Conservation (phyloP, 2,113 vertebrate species). For the Eudorcas thomsonii region DNA sequence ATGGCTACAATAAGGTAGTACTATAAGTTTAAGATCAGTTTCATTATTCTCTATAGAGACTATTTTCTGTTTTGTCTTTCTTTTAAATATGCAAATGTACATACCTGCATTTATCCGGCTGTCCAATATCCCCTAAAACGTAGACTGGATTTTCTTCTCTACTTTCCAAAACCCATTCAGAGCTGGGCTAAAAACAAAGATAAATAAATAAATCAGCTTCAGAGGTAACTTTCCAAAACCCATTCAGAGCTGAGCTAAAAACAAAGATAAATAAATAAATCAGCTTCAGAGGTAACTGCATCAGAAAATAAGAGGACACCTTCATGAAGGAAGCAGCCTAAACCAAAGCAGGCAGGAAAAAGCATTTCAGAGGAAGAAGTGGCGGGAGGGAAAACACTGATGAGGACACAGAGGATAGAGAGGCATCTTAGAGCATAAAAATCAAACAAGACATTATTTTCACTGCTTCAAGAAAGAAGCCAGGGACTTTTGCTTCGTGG, state of each 20-base stretch:
- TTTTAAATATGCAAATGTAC: constrained; percentile 5
- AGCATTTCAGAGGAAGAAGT: not conserved
- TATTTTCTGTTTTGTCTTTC: not conserved
- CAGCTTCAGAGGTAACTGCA: not conserved
- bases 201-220: not conserved
- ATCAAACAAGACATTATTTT: not conserved
- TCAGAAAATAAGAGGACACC: constrained; percentile 13
- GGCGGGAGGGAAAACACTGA: accelerated
- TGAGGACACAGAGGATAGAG: not conserved
- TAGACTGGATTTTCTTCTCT: constrained; percentile 65
- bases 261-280: not conserved
- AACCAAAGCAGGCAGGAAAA: constrained; percentile 1
- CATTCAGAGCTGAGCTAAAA: constrained; percentile 44
- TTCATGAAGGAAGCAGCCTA: constrained; percentile 10
- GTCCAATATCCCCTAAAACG: constrained; percentile 49
- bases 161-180: constrained; percentile 38
- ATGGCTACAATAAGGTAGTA: not conserved
- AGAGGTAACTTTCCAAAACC: constrained; percentile 31
- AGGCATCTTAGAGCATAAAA: not conserved
- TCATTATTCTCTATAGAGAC: not conserved
- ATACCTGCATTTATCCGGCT: constrained; percentile 86
- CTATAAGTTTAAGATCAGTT: not conserved
- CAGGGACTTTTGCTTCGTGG: not conserved
- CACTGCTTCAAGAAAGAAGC: not conserved
- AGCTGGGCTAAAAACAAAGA: constrained; percentile 40